Percentiles rank a stretch among this genome's conserved stretches.
Conservation (phyloP, 1,140 invertebrate genomes). For the Caenorhabditis remanei region DNA sequence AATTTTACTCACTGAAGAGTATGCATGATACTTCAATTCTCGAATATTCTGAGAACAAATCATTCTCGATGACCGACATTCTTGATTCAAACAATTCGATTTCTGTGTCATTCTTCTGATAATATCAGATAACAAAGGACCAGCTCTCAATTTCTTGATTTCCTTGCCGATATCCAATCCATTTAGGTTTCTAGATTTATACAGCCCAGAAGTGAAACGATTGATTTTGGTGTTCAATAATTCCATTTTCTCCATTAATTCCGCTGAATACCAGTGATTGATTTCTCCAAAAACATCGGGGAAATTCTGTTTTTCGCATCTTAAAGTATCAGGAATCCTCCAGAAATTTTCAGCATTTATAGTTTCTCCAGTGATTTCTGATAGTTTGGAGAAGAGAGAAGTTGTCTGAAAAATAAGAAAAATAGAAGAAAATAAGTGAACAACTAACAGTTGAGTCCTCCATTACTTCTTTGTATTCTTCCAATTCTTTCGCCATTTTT, state of each 20-base stretch:
- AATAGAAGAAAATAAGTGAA: not conserved
- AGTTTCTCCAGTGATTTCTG: not conserved
- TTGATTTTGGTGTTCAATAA: slow-evolving; percentile 18
- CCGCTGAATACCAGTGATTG: not conserved
- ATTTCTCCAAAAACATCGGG: not conserved
- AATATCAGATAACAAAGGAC: slow-evolving; percentile 27
- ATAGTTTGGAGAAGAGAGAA: slow-evolving; percentile 21
- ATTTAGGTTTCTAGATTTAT: not conserved
- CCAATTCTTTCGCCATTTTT: not conserved
- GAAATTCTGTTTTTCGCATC: slow-evolving; percentile 13
- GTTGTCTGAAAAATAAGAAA: not conserved
- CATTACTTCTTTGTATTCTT: slow-evolving; percentile 21
- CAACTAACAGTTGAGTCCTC: not conserved
- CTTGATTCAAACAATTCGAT: not conserved
- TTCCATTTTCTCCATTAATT: not conserved
- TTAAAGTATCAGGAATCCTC: slow-evolving; percentile 35
- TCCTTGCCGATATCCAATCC: slow-evolving; percentile 24
- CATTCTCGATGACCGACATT: not conserved
- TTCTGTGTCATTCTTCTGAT: slow-evolving; percentile 5
- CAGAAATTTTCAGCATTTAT: slow-evolving; percentile 18
- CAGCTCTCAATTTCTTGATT: slow-evolving; percentile 13
- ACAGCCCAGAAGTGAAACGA: slow-evolving; percentile 25
- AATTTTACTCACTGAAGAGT: slow-evolving; percentile 51
- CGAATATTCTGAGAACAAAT: not conserved
- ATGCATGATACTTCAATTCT: slow-evolving; percentile 58